Base-by-base conservation (phyloP, 2,113 vertebrate species). In the Chrysochloris asiatica region DNA sequence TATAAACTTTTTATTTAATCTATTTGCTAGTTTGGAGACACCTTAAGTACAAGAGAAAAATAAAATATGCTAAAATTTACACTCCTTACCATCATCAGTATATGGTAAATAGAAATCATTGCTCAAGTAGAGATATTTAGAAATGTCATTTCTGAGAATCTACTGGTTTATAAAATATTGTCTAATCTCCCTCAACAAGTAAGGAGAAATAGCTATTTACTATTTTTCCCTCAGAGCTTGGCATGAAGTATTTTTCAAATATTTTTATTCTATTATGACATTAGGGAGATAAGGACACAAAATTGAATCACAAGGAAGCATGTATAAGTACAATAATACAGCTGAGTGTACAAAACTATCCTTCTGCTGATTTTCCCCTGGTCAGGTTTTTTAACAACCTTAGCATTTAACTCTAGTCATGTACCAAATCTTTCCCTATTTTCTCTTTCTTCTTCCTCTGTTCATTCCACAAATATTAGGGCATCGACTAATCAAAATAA, bases 331-430 rank as follows among this genome's bases (percentile, higher is more conserved):
- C 41, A 69, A 21, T 30, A 54, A 75, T 82, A 38, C 3, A 36
- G 16, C 30, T 54, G n/a, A 86, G 47, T 86, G 8, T 45, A 45
- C 59, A 88, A 65, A 56, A 30, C n/a, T 61, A 19, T 89, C 69
- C 72, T 92, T 82, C 14, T 61, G 50, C 13, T 69, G 22, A 77
- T 52, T 6, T 90, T 0, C 0, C 83, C 93, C 88, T 88, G 28
- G 83, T 45, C 83, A 4, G 30, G 24, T 93, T 95, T 72, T 82
- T 72, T 87, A 95, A 30, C n/a, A 72, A 48, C 47, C 72, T 17
- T 52, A 92, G 10, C 45, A 86, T 88, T 79, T 24, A 30, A 90
- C 3, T 87, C 83, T 86, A 43, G 47, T 91, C 59, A 13, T 9
- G 0, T 43, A 52, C 83, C 52, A 76, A 36, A 72, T 48, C 59